These are phyloP conservation scores for Rhabdophis nuchalis DNA, from an alignment of 2,797 vertebrate genomes.

Conservation along the genomic window DNA sequence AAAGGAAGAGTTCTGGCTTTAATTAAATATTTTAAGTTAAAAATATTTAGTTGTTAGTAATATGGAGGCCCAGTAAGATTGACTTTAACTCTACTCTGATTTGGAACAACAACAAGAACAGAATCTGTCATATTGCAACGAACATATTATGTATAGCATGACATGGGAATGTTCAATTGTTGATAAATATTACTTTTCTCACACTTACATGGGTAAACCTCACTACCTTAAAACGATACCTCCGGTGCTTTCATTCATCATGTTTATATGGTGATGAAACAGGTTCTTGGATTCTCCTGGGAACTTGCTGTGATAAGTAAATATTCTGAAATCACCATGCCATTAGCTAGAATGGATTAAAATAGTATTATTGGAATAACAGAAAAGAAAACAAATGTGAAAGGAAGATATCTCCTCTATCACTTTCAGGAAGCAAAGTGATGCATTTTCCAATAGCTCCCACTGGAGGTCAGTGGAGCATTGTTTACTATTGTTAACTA, in stretches of 20 bases:
- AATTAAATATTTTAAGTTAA: not conserved
- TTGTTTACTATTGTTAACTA: conserved; percentile 37
- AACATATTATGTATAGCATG: not conserved
- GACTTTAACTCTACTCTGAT: not conserved
- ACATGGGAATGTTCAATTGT: not conserved
- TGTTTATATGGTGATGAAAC: conserved; percentile 36
- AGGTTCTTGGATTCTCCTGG: conserved; percentile 30
- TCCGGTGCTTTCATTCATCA: conserved; percentile 26
- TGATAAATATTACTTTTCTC: not conserved
- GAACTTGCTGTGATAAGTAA: conserved; percentile 32
- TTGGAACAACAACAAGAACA: not conserved
- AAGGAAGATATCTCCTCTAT: not conserved
- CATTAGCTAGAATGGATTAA: conserved; percentile 43
- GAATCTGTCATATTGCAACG: not conserved
- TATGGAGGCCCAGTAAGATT: not conserved
- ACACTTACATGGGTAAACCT: not conserved
- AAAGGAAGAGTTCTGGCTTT: not conserved
- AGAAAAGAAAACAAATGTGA: not conserved
- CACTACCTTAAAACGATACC: conserved; percentile 26
- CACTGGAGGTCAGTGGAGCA: conserved; percentile 72
- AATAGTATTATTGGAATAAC: conserved; percentile 1
- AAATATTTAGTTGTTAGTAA: conserved; percentile 2
- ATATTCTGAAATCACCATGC: conserved; percentile 40
- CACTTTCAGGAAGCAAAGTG: not conserved
- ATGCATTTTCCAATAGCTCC: conserved; percentile 47